phyloP scores from a whole-genome alignment of 2,888 invertebrate species.

The Oeneis ivallda region DNA sequence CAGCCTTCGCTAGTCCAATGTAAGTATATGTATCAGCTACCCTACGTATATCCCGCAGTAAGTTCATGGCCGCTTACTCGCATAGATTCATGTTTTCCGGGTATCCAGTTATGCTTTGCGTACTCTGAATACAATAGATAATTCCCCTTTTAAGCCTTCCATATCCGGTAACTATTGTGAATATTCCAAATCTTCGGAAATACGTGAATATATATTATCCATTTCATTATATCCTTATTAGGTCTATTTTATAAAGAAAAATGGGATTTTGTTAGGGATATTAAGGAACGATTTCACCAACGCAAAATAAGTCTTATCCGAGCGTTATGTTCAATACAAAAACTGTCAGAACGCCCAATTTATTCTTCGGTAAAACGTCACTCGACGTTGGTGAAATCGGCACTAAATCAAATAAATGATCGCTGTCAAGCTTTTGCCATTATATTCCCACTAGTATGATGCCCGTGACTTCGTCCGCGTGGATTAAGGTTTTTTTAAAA shows the following conservation, averaged over 20 bases:
- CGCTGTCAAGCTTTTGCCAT: background rate
- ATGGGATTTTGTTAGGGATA: background rate
- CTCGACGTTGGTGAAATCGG: no score
- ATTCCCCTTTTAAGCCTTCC: conserved; percentile 17
- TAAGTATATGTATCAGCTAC: conserved; percentile 56
- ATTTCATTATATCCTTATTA: background rate
- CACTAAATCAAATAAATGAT: no score
- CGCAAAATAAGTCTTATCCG: no score
- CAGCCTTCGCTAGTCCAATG: conserved; percentile 70
- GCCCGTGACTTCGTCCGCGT: no score
- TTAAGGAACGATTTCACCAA: no score
- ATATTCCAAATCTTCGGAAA: conserved; percentile 14
- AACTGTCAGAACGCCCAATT: no score
- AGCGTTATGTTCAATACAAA: no score
- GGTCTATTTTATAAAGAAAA: background rate
- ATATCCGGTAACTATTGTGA: conserved; percentile 8
- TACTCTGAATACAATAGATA: conserved; percentile 14
- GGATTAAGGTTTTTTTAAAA: no score
- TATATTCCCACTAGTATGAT: no score
- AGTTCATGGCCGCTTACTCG: conserved; percentile 58
- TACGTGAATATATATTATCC: background rate
- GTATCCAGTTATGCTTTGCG: conserved; percentile 49
- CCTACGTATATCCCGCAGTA: conserved; percentile 59
- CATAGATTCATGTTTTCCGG: conserved; percentile 56
- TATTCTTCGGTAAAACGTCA: no score